These are phyloP conservation scores for Cephalopterus ornatus DNA, from an alignment of 2,113 vertebrate genomes.

Conservation along the genomic window DNA sequence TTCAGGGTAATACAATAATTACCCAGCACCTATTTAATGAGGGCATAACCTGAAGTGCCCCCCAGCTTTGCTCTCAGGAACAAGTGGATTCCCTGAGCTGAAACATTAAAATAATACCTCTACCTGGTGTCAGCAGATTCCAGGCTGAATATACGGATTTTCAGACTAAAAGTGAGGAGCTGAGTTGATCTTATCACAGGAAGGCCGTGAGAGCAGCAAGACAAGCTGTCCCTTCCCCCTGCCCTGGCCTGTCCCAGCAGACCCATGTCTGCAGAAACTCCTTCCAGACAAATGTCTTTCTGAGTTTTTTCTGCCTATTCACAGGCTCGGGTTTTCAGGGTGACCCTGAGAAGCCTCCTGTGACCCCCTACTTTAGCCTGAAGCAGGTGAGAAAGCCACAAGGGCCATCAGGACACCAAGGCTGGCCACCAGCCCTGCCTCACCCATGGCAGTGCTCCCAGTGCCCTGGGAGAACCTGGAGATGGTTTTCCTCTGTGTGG, in stretches of 20 bases:
- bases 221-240: neutral
- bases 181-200: neutral
- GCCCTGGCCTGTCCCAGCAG: neutral
- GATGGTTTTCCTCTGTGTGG: neutral
- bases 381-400: neutral
- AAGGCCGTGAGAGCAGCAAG: rapidly evolving
- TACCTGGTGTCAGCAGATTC: neutral
- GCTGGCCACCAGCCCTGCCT: neutral
- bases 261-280: neutral
- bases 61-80: neutral
- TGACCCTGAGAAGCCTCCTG: neutral
- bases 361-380: neutral
- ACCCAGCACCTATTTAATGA: neutral
- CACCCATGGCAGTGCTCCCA: neutral
- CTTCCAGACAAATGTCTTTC: rapidly evolving
- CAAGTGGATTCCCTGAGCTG: neutral
- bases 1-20: rapidly evolving
- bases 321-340: neutral
- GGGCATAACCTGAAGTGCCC: neutral
- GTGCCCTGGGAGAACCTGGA: neutral
- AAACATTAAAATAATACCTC: neutral
- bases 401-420: neutral
- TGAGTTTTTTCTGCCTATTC: neutral
- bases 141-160: neutral
- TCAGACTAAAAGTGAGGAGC: neutral